Base-by-base conservation (phyloP, 1,140 invertebrate genomes). In the Drosophila sp. region DNA sequence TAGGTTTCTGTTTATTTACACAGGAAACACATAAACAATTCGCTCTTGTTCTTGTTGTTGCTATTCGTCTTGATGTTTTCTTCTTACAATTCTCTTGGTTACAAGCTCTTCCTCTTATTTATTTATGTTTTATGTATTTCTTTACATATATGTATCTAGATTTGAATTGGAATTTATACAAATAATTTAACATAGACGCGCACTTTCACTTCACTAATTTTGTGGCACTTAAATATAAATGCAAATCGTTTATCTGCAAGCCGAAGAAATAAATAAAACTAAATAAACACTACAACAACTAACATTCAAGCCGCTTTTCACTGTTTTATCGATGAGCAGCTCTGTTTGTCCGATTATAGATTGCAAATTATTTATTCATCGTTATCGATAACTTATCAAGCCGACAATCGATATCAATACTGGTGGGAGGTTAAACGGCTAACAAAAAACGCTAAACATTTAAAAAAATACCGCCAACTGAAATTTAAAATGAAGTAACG, bases 11-110 rank as follows among this genome's bases (percentile, higher is more conserved):
- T 77, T 77, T 77, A 77, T 77, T 73, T 69, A 77, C 61, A 70
- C 67, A 64, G 44, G 56, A 40, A 63, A 33, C 72, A 76, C 70
- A 76, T 72, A 76, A 76, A 72, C 73, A 76, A 65, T 67, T 66
- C 17, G 1, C 6, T 33, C 10, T 47, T 60, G 50, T 27, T 32
- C 25, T 41, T 60, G 25, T 60, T 72, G 66, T 70, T 56, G 54
- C 44, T 10, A 3, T 50, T 50, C 44, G 44, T 50, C 27, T 50
- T 50, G 47, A 38, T 60, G 33, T 29, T 35, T 66, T 44, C 50
- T 71, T 72, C 70, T 76, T 76, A 72, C 70, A 7, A 47, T 72
- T 76, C 60, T 65, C 40, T 54, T 72, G 44, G 44, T 25, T 27
- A 25, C 23, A 27, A 23, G 44, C 44, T 25, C 44, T 50, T 50